These are phyloP conservation scores for Rhinolophus sinicus DNA, from an alignment of 2,113 vertebrate species.

Conservation along the genomic window DNA sequence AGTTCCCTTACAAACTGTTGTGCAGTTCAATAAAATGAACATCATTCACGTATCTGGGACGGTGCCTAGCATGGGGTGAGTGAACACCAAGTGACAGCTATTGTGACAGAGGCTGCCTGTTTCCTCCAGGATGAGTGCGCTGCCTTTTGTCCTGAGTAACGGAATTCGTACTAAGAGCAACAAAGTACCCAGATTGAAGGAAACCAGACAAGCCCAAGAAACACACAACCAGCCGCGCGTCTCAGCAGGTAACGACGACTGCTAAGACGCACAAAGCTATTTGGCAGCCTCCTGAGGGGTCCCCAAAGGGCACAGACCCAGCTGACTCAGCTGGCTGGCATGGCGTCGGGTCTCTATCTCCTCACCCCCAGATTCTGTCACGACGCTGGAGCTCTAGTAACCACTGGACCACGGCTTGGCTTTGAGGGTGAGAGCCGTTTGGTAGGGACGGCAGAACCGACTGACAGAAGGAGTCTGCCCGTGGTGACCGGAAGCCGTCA, in stretches of 20 bases:
- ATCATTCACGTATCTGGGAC: not conserved
- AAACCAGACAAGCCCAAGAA: not conserved
- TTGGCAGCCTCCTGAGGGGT: not conserved
- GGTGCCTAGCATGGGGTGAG: not conserved
- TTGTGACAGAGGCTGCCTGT: not conserved
- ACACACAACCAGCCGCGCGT: not conserved
- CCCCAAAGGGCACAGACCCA: not conserved
- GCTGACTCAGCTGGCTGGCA: rapidly evolving
- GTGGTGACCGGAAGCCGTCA: not conserved
- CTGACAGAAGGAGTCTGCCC: not conserved
- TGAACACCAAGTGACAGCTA: not conserved
- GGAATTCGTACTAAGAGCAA: not conserved
- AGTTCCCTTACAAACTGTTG: not conserved
- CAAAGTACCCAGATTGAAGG: no score
- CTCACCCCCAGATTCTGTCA: not conserved
- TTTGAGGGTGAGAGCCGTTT: not conserved
- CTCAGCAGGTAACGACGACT: no score
- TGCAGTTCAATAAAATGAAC: not conserved
- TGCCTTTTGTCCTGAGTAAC: not conserved
- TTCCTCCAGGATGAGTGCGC: not conserved
- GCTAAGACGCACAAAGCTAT: not conserved
- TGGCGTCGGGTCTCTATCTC: not conserved
- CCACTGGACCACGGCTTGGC: no score
- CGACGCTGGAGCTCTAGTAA: not conserved
- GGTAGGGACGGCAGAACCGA: not conserved